phyloP scores from a whole-genome alignment of 2,888 invertebrate species.

The Melanargia galathea region DNA sequence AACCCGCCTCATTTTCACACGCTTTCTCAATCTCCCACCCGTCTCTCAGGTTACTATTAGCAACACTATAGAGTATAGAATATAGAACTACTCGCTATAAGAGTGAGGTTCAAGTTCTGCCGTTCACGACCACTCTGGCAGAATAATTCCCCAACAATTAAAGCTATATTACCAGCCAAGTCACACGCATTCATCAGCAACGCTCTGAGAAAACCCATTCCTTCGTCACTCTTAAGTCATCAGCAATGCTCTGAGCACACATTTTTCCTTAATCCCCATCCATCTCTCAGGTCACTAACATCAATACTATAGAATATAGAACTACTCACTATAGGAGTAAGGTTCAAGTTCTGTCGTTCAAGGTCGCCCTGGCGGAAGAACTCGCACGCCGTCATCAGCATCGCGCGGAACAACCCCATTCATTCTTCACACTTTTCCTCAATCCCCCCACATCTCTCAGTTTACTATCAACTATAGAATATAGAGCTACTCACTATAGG shows the following conservation, averaged over 20 bases:
- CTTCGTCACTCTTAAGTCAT: too few relatives aligned
- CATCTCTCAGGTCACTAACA: too few relatives aligned
- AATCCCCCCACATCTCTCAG: not conserved
- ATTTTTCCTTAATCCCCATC: too few relatives aligned
- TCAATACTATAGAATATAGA: too few relatives aligned
- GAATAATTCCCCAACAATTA: not conserved
- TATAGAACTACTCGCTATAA: slow-evolving; percentile 91
- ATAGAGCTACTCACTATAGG: slow-evolving; percentile 87
- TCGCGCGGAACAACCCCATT: slow-evolving; percentile 91
- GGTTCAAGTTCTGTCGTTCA: slow-evolving; percentile 93
- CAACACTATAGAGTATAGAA: too few relatives aligned
- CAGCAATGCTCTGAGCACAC: too few relatives aligned
- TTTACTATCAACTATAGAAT: not conserved
- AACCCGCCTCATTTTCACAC: not conserved
- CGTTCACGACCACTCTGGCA: slow-evolving; percentile 48
- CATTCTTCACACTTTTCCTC: slow-evolving; percentile 88
- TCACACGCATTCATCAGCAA: slow-evolving; percentile 70
- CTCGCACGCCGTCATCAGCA: slow-evolving; percentile 97
- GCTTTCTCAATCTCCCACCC: not conserved
- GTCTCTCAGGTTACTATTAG: too few relatives aligned
- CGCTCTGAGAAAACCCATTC: not conserved
- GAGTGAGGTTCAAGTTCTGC: slow-evolving; percentile 88
- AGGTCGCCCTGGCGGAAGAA: slow-evolving; percentile 97
- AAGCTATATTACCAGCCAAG: not conserved
- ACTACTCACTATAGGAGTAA: slow-evolving; percentile 93